These are phyloP conservation scores for Elegia similella DNA, from an alignment of 2,888 invertebrate genomes.

Conservation along the genomic window DNA sequence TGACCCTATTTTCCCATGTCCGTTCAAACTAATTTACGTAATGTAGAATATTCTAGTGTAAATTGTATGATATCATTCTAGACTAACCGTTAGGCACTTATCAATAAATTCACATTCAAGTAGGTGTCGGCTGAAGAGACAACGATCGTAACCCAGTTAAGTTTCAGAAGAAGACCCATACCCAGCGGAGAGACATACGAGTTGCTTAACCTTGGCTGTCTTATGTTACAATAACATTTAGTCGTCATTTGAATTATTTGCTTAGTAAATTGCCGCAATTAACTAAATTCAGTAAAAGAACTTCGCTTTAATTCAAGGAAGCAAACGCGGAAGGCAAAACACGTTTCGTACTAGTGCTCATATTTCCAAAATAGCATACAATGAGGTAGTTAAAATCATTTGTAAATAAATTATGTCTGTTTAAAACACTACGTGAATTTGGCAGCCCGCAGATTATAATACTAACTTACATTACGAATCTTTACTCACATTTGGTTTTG, in stretches of 20 bases:
- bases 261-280: background rate
- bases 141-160: too few relatives aligned
- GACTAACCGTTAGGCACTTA: too few relatives aligned
- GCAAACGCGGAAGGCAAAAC: conserved; percentile 4
- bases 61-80: too few relatives aligned
- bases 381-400: background rate
- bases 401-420: background rate
- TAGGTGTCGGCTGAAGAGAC: too few relatives aligned
- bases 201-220: background rate
- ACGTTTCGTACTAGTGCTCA: background rate
- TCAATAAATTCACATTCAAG: too few relatives aligned
- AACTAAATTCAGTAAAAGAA: background rate
- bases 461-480: too few relatives aligned
- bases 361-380: conserved; percentile 1
- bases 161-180: too few relatives aligned
- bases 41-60: too few relatives aligned
- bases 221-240: background rate
- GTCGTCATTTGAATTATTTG: background rate
- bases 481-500: too few relatives aligned
- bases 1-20: conserved; percentile 12
- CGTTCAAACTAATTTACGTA: background rate
- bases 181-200: too few relatives aligned
- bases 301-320: background rate
- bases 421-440: too few relatives aligned
- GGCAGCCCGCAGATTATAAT: too few relatives aligned